Base-by-base conservation (phyloP, 2,113 vertebrate species). In the Gymnogyps californianus region DNA sequence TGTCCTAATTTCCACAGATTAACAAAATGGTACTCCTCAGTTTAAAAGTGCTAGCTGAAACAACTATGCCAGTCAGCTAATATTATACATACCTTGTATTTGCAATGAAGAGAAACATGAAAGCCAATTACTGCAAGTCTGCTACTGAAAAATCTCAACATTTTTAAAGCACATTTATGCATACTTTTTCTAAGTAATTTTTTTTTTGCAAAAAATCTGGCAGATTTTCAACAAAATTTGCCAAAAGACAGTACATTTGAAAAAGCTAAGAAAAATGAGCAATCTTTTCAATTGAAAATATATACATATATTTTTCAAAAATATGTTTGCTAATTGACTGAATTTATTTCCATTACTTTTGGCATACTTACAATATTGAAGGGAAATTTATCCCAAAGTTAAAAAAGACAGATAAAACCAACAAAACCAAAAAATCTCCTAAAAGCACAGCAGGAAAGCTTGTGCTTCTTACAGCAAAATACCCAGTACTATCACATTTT, bases 171-270 rank as follows among this genome's bases (percentile, higher is more conserved):
- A 28, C 1, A 47, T 40, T 67, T 77, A 12, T 52, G 6, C 6
- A 72, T 44, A 26, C 2, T 46, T 88, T 91, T 95, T 76, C 40
- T 25, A 84, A n/a, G 25, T 46, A 66, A 58, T 36, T 54, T 11
- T 4, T 52, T 52, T 17, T 86, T 64, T 71, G 2, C 0, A 34
- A 89, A 79, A 16, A 70, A 49, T 0, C 2, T 34, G 11, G 0
- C 2, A 80, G 67, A 7, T 54, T 52, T 90, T 88, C 44, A 72
- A 20, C 3, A 72, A 69, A 74, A 59, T 34, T 81, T 89, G 51
- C 25, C 38, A 85, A 61, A 95, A 90, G 16, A 40, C 7, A 47
- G 1, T 25, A 11, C 3, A 16, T 69, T 80, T 83, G 12, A 28
- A 87, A 85, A 82, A 74, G 10, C 4, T n/a, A 61, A 61, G 22